Evolutionary conservation across 2,888 invertebrate genomes (phyloP).

Genomic region (Serrognathus titanus): DNA sequence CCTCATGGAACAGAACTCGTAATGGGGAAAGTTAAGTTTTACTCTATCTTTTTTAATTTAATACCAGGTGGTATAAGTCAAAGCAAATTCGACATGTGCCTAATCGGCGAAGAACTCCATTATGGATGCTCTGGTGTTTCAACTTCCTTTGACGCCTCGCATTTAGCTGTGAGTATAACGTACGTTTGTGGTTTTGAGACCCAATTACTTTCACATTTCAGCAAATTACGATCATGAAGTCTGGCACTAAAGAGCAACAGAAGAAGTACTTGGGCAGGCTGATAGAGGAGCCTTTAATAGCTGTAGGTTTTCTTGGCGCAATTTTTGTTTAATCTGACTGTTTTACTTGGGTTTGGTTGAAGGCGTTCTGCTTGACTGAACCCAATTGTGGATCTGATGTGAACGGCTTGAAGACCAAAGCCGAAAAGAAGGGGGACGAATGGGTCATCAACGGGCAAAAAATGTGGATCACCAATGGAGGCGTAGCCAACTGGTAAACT

Average conservation of each 20-base stretch:
- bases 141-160: constrained; percentile 84
- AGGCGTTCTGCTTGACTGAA: constrained; percentile 96
- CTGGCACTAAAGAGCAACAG: constrained; percentile 85
- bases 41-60: neutral
- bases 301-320: constrained; percentile 63
- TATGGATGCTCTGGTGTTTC: constrained; percentile 88
- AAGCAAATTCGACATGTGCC: constrained; percentile 68
- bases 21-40: no score
- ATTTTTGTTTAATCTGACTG: constrained; percentile 6
- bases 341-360: constrained; percentile 24
- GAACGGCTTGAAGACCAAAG: constrained; percentile 82
- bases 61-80: constrained; percentile 68
- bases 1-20: no score
- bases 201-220: constrained; percentile 45
- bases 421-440: constrained; percentile 92
- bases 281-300: constrained; percentile 85
- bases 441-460: constrained; percentile 92
- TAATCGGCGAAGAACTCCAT: constrained; percentile 82
- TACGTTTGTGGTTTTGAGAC: no score
- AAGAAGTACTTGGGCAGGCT: constrained; percentile 92
- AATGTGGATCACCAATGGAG: constrained; percentile 99
- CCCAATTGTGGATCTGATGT: constrained; percentile 97
- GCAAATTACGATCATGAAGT: constrained; percentile 83
- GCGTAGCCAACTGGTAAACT: constrained; percentile 88
- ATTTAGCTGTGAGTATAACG: constrained; percentile 61